Base-by-base conservation (phyloP, 2,797 vertebrate species). In the Gymnothorax javanicus region DNA sequence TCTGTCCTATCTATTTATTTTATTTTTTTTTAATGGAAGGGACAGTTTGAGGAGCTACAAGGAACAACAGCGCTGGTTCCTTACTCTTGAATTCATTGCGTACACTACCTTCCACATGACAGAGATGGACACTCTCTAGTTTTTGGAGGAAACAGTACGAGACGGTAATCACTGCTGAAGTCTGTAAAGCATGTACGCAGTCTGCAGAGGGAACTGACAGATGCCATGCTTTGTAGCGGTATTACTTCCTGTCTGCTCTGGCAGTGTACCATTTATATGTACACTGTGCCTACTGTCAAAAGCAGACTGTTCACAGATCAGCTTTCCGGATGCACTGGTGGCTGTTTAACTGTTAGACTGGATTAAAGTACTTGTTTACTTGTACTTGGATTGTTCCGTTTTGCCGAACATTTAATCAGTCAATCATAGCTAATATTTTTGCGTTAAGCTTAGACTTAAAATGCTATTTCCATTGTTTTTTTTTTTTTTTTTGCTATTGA, bases 171-270 rank as follows among this genome's bases (percentile, higher is more conserved):
- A 43, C 9, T n/a, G 77, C 52, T 56, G 12, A 81, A 27, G 15
- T 17, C 33, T 20, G 15, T 50, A 54, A 13, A 56, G 2, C 56
- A 64, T 88, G 15, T 75, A 57, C 33, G 27, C 43, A 11, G 27
- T 33, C 69, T 57, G 86, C 77, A 86, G 27, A 86, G 67, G 25
- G 43, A 83, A 83, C 83, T 67, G 83, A 79, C 64, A 52, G 81
- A 71, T 67, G 67, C 58, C 11, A 7, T 81, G 54, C 56, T 83
- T n/a, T 71, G 87, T 5, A 0, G 5, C 9, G 3, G 6, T 58
- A 81, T 86, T 69, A 8, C 13, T 60, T 52, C 86, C 23, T 83
- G 52, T 50, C 73, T 33, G 71, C 27, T 52, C 50, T 75, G n/a
- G 43, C 56, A 43, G 11, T 56, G 67, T 87, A 62, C 43, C 62